phyloP scores from a whole-genome alignment of 2,113 vertebrate species.

The Silurus glanis region DNA sequence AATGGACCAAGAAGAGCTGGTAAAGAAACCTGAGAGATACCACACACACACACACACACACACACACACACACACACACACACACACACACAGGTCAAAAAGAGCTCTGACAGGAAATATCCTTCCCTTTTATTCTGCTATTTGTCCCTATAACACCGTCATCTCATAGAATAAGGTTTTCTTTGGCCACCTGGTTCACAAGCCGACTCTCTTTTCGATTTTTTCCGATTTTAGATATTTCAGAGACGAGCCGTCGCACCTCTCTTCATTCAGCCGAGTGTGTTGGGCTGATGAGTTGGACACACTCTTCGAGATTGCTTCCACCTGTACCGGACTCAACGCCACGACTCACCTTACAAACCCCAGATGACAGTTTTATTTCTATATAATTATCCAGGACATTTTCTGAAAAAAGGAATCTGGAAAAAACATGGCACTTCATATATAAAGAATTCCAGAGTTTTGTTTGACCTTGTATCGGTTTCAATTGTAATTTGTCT shows the following conservation, averaged over 20 bases:
- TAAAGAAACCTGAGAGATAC: background rate
- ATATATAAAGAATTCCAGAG: background rate
- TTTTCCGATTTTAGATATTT: slow-evolving; percentile 39
- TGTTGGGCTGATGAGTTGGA: slow-evolving; percentile 33
- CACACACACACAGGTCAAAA: background rate
- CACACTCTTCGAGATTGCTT: slow-evolving; percentile 40
- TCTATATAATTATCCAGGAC: slow-evolving; percentile 15
- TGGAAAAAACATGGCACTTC: slow-evolving; percentile 13
- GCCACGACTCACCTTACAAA: slow-evolving; percentile 17
- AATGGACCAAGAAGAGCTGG: background rate
- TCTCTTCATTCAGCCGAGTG: slow-evolving; percentile 21
- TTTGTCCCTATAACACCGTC: slow-evolving; percentile 16
- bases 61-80: background rate
- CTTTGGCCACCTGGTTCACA: background rate
- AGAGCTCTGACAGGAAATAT: background rate
- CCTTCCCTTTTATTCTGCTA: background rate
- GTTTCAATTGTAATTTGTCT: background rate
- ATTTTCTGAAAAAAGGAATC: slow-evolving; percentile 30
- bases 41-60: slow-evolving; percentile 8
- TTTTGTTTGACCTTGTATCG: background rate
- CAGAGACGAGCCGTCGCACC: slow-evolving; percentile 29
- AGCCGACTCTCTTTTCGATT: slow-evolving; percentile 7
- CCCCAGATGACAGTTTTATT: slow-evolving; percentile 5
- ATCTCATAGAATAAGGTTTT: background rate
- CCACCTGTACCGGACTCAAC: slow-evolving; percentile 13